phyloP scores from a whole-genome alignment of 2,888 invertebrate genomes.

The Colletes collaris region DNA sequence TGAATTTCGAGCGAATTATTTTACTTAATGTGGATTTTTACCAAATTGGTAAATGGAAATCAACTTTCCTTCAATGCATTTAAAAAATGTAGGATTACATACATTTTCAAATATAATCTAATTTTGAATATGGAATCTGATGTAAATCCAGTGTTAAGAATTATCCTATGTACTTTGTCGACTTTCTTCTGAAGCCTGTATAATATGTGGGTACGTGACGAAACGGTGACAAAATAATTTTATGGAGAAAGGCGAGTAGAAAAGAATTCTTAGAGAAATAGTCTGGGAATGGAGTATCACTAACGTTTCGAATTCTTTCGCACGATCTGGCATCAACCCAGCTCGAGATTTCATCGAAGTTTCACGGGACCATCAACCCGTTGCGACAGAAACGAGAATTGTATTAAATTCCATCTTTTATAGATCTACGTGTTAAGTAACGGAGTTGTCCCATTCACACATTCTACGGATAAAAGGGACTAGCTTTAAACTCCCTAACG shows the following conservation, averaged over 20 bases:
- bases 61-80: no score
- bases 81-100: no score
- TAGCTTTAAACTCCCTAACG: not conserved
- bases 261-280: not conserved
- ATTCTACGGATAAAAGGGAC: not conserved
- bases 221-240: not conserved
- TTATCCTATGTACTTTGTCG: no score
- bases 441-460: slow-evolving; percentile 1
- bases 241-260: not conserved
- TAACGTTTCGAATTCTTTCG: not conserved
- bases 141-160: no score
- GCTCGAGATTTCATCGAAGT: slow-evolving; percentile 2
- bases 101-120: no score
- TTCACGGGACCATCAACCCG: not conserved
- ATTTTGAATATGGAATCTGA: no score
- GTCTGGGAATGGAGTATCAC: not conserved
- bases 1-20: no score
- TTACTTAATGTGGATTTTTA: no score
- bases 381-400: slow-evolving; percentile 1
- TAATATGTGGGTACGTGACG: no score
- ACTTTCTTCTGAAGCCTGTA: no score
- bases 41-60: no score
- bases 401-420: slow-evolving; percentile 16
- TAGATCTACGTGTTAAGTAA: slow-evolving; percentile 9
- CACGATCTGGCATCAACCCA: not conserved